Percentiles rank a stretch among this genome's conserved stretches.
These are phyloP conservation scores for Rhyzopertha dominica DNA, from an alignment of 1,140 invertebrate genomes.

Conservation along the genomic window DNA sequence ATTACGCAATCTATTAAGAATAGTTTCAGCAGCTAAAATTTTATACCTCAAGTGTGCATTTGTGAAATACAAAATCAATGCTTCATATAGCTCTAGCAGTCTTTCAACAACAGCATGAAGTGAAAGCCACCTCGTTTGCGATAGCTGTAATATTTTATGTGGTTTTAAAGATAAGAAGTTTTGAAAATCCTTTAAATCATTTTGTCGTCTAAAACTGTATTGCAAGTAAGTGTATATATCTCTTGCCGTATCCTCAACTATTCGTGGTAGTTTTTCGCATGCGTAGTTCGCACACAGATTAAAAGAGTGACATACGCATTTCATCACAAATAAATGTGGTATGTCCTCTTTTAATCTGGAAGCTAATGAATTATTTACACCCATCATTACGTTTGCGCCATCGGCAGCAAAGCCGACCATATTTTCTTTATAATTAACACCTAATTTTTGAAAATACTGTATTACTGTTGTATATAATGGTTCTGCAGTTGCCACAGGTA, in stretches of 20 bases:
- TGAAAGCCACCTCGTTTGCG: conserved; percentile 28
- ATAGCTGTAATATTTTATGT: conserved; percentile 29
- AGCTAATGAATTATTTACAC: conserved; percentile 12
- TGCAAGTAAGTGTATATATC: conserved; percentile 31
- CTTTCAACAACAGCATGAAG: conserved; percentile 19
- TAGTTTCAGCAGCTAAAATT: too few species aligned
- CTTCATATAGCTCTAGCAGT: conserved; percentile 21
- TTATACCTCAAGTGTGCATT: too few species aligned
- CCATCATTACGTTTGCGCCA: conserved; percentile 17
- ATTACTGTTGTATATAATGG: conserved; percentile 1
- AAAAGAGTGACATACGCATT: conserved; percentile 15
- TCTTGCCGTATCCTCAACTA: conserved; percentile 25
- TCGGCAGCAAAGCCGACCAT: conserved; percentile 17
- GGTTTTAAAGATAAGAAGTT: conserved; percentile 26
- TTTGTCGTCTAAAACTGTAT: conserved; percentile 19
- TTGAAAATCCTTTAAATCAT: conserved; percentile 29
- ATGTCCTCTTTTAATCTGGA: conserved; percentile 9
- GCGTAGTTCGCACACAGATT: conserved; percentile 29
- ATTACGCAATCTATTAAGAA: too few species aligned
- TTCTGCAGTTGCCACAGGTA: conserved; percentile 4
- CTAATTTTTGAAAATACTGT: neutral
- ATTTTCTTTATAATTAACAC: conserved; percentile 11
- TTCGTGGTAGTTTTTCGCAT: conserved; percentile 28
- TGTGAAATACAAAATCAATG: conserved; percentile 19
- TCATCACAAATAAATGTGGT: conserved; percentile 17